Base-by-base conservation (phyloP, 2,797 vertebrate species). In the Anabas testudineus region DNA sequence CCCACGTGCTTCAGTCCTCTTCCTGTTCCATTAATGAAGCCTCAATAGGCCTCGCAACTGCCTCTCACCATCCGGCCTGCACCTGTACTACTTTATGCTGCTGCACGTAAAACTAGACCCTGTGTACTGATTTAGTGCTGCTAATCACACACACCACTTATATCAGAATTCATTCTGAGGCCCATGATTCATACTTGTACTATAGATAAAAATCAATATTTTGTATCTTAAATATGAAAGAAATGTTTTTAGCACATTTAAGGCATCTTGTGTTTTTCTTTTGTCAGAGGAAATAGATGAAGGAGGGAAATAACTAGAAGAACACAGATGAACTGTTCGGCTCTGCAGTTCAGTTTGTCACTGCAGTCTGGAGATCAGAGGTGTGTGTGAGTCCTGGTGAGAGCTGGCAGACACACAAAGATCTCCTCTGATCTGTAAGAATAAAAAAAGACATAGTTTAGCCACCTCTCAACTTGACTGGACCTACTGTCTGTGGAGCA, bases 11-110 rank as follows among this genome's bases (percentile, higher is more conserved):
- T 84, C 78, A 78, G 59, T 85, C 82, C 84, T 90, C 88, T 89
- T 88, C 89, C 87, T 88, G 84, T 81, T 85, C 79, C 82, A 76
- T 85, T 91, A 91, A 91, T 91, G 88, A 90, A 90, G 79, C 87
- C 83, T 85, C 78, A 89, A 85, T 83, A 64, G 83, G 87, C 74
- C 83, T 81, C 69, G 22, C 62, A 62, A 65, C 49, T 26, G 57
- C 82, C 75, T 55, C 78, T 26, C 57, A 21, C 61, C 79, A 76
- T 47, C 67, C 68, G 53, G 69, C 61, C 48, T 49, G 62, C 81
- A 81, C 57, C 78, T 71, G 77, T 52, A 60, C 24, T 19, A 46
- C 61, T 61, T 51, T 7, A 55, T 39, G 43, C 82, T 56, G 53
- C 73, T 58, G 42, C 52, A 36, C n/a, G 32, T 13, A 57, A 68